Evolutionary conservation across 2,888 invertebrate genomes (phyloP).

Genomic region (Pseudoips prasinana): DNA sequence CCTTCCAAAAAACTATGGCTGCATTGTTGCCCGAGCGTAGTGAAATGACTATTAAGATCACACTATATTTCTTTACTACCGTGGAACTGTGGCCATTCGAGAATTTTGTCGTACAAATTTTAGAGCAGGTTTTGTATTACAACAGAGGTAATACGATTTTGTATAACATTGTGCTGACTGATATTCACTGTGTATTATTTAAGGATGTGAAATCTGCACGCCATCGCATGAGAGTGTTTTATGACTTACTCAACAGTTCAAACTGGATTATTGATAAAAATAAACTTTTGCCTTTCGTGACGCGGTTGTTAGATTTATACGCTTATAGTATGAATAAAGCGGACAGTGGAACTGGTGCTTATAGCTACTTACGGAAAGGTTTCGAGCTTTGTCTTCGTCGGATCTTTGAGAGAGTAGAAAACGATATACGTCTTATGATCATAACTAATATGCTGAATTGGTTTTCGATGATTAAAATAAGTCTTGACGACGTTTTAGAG

Average conservation of each 20-base stretch:
- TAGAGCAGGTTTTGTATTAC: conserved; percentile 54
- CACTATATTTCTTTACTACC: conserved; percentile 48
- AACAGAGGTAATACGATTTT: conserved; percentile 46
- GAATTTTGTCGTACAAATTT: conserved; percentile 52
- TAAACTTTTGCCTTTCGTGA: conserved; percentile 60
- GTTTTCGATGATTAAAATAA: conserved; percentile 61
- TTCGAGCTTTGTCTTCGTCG: conserved; percentile 80
- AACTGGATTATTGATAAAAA: conserved; percentile 67
- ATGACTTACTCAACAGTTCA: conserved; percentile 68
- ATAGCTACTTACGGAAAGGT: conserved; percentile 65
- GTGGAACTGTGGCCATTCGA: conserved; percentile 54
- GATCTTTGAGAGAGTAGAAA: conserved; percentile 71
- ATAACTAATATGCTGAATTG: conserved; percentile 77
- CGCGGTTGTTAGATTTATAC: conserved; percentile 72
- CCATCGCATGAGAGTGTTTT: conserved; percentile 71
- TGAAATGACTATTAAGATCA: conserved; percentile 48
- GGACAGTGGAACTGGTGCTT: conserved; percentile 36
- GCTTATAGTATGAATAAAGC: conserved; percentile 54
- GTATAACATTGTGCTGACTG: conserved; percentile 54
- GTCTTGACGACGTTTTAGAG: conserved; percentile 68
- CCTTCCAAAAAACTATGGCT: conserved; percentile 51
- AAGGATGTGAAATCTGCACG: conserved; percentile 56
- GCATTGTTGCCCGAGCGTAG: conserved; percentile 51
- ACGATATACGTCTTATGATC: conserved; percentile 68
- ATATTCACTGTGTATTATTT: conserved; percentile 51